Conservation (phyloP, 2,888 invertebrate genomes). For the Lasioglossum leucozonium region DNA sequence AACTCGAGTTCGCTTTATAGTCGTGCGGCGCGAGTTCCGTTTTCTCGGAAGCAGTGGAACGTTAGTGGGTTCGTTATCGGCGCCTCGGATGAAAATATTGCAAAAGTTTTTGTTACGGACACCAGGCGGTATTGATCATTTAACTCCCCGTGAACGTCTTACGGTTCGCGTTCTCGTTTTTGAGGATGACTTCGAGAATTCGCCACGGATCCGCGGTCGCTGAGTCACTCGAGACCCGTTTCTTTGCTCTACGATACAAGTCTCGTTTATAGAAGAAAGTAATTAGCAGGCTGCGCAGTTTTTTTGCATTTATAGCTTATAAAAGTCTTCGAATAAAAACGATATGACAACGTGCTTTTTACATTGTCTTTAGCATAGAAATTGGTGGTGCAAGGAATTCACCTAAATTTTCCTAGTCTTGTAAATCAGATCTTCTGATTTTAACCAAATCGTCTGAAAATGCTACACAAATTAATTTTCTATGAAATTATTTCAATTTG, state of each 20-base stretch:
- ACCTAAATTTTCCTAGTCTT: neutral
- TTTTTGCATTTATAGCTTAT: neutral
- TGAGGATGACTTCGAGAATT: neutral
- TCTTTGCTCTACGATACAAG: neutral
- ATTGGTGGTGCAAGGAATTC: neutral
- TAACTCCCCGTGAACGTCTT: neutral
- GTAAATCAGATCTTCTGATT: neutral
- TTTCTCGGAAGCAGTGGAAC: constrained; percentile 25
- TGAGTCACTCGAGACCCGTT: neutral
- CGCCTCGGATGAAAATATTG: constrained; percentile 8
- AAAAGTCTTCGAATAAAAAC: neutral
- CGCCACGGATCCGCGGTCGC: neutral
- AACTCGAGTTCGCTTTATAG: constrained; percentile 51
- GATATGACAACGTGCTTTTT: neutral
- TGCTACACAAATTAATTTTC: too few species aligned
- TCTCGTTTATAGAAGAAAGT: neutral
- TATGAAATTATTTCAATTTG: too few species aligned
- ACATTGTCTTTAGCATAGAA: neutral
- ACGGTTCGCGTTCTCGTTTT: neutral
- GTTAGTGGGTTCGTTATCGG: constrained; percentile 20
- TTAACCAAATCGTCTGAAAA: too few species aligned
- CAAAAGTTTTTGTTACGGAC: neutral
- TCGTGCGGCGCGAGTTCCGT: constrained; percentile 21
- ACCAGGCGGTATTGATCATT: neutral
- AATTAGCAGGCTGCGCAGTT: neutral